Base-by-base conservation (phyloP, 1,140 invertebrate species). In the Arion vulgaris region DNA sequence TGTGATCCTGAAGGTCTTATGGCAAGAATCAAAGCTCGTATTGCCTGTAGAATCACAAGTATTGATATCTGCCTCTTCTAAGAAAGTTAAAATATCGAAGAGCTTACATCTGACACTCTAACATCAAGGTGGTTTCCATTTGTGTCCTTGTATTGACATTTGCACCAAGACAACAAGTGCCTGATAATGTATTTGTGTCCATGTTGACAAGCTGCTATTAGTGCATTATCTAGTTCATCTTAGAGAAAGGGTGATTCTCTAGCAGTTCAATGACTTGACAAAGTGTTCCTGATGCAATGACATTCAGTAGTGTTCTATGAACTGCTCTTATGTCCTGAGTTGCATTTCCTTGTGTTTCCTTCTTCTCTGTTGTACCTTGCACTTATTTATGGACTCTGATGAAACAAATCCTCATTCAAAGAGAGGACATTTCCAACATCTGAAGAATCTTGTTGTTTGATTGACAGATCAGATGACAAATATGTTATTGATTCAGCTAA, bases 121-220 rank as follows among this genome's bases (percentile, higher is more conserved):
- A 15, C 28, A 69, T 17, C 32, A 69, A 38, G 68, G 68, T 34
- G 68, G 68, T 69, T 38, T 34, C 68, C 68, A 69, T 69, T 34
- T 69, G 2, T 23, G 15, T 38, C 36, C 28, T 38, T 69, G 26
- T 4, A 32, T 11, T 69, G 28, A 69, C n/a, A 34, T 69, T 69
- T 69, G 68, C 68, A 17, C 68, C 68, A 13, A 32, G 11, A 69
- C 36, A 23, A 69, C n/a, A n/a, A 38, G 32, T 34, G 36, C 15
- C 36, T 69, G 34, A 69, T 28, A 5, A 69, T 13, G 23, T 15
- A 36, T 69, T 69, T 69, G 23, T 36, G 32, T 34, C 68, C 68
- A 36, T 28, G 15, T 34, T 23, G 28, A 38, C 68, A 69, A 69
- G 68, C 28, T 9, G 28, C 4, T 15, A 69, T 69, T 34, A 69